Conservation (phyloP, 2,113 vertebrate species). For the Genyomyrus donnyi region DNA sequence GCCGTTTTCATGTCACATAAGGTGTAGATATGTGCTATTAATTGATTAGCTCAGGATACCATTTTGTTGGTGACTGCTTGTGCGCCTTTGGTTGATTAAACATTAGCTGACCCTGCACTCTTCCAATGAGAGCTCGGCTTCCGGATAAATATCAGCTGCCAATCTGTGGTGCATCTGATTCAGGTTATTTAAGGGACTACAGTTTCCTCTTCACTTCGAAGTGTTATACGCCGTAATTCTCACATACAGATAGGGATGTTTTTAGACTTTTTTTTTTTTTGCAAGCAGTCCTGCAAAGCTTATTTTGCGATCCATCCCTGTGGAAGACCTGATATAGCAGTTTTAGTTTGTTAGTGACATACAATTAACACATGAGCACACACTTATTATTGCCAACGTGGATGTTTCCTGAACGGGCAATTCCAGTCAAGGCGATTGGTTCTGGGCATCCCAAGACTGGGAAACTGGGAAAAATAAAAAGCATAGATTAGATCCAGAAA, state of each 20-base stretch:
- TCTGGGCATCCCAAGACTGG: conserved; percentile 52
- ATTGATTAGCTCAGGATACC: neutral
- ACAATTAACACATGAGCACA: conserved; percentile 39
- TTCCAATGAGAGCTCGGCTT: neutral
- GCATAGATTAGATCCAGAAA: conserved; percentile 23
- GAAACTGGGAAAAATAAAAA: conserved; percentile 29
- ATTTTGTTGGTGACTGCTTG: neutral
- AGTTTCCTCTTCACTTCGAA: neutral
- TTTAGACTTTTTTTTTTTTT: neutral
- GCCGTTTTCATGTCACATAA: neutral
- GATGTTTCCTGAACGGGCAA: conserved; percentile 45
- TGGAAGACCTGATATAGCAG: neutral
- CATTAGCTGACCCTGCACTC: neutral
- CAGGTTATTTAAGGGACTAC: neutral
- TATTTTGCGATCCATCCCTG: neutral
- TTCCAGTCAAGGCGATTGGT: conserved; percentile 56
- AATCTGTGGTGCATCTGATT: neutral
- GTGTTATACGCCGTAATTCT: neutral
- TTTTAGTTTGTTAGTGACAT: neutral
- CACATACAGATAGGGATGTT: conserved; percentile 1
- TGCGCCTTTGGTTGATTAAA: neutral
- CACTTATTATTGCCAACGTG: conserved; percentile 31
- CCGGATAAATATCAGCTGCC: neutral
- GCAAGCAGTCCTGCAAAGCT: neutral
- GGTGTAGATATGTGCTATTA: neutral